Percentiles rank a stretch among this genome's conserved stretches.
phyloP scores from a whole-genome alignment of 64 coral and sea anemone species.

The Montipora foliosa region DNA sequence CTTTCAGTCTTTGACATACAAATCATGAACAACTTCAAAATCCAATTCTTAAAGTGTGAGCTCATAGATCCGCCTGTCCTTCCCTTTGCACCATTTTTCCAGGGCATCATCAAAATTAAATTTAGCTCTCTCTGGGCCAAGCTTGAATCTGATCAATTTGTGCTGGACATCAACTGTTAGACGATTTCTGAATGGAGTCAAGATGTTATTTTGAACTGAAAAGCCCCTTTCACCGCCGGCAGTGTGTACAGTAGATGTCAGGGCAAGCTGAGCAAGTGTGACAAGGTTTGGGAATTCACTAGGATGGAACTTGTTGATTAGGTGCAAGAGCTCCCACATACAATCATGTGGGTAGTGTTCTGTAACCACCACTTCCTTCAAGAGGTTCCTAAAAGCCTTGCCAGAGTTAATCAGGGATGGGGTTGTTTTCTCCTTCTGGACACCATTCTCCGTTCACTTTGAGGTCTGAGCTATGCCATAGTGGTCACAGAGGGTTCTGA shows the following conservation, averaged over 20 bases:
- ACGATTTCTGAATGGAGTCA: background rate
- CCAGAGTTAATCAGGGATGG: constrained; percentile 17
- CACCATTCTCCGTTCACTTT: constrained; percentile 47
- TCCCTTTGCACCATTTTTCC: constrained; percentile 10
- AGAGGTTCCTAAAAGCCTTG: constrained; percentile 6
- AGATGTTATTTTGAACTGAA: constrained; percentile 7
- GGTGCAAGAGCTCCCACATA: background rate
- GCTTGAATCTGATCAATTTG: constrained; percentile 45
- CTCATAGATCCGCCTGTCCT: constrained; percentile 45
- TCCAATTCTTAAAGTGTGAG: constrained; percentile 58
- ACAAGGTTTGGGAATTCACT: background rate
- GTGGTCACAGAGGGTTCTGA: constrained; percentile 34
- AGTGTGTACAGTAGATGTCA: background rate
- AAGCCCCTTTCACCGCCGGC: background rate
- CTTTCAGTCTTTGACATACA: constrained; percentile 37
- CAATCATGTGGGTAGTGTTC: background rate
- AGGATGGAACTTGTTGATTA: background rate
- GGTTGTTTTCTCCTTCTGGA: constrained; percentile 32
- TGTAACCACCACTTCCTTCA: background rate
- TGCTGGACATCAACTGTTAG: background rate
- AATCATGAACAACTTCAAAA: constrained; percentile 55
- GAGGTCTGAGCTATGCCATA: constrained; percentile 25
- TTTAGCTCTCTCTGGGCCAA: constrained; percentile 28
- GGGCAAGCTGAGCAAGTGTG: background rate
- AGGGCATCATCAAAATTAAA: constrained; percentile 28